A percentile compares a stretch with the other conserved stretches of the same genome.
These are phyloP conservation scores for Smutsia temminckii DNA, from an alignment of 2,797 vertebrate genomes.

Conservation along the genomic window DNA sequence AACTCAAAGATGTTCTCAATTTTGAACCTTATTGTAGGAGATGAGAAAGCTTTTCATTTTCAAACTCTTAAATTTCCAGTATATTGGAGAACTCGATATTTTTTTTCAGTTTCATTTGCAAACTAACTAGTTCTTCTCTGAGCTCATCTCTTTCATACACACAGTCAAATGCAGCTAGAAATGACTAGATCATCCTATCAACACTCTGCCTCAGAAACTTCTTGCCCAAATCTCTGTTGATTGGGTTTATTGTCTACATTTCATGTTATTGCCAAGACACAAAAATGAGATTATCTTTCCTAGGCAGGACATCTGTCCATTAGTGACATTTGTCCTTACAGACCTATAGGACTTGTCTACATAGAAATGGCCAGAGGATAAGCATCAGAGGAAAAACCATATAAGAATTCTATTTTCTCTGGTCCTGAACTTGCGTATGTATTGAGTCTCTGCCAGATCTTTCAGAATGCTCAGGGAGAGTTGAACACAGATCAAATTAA, in stretches of 20 bases:
- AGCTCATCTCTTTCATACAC: not conserved
- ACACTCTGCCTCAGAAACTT: not conserved
- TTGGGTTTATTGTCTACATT: not conserved
- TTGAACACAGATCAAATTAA: constrained; percentile 47
- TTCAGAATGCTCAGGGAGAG: not conserved
- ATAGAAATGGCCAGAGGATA: not conserved
- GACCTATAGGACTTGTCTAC: not conserved
- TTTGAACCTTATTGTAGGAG: not conserved
- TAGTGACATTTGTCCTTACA: not conserved
- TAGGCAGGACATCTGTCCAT: not conserved
- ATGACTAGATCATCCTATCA: not conserved
- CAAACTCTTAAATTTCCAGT: not conserved
- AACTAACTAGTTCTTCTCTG: not conserved
- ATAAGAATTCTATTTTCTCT: not conserved
- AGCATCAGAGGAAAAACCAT: not conserved
- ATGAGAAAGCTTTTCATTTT: not conserved
- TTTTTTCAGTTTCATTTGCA: not conserved
- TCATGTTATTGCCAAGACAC: not conserved
- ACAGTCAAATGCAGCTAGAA: not conserved
- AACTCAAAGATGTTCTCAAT: not conserved
- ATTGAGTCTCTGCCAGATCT: not conserved
- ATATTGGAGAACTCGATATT: not conserved
- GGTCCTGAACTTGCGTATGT: not conserved
- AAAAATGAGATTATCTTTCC: not conserved
- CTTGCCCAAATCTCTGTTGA: not conserved